Evolutionary conservation across 1,140 invertebrate species (phyloP), one percentile per base, ranked within the genome.

Genomic region (Drosophila aff.): DNA sequence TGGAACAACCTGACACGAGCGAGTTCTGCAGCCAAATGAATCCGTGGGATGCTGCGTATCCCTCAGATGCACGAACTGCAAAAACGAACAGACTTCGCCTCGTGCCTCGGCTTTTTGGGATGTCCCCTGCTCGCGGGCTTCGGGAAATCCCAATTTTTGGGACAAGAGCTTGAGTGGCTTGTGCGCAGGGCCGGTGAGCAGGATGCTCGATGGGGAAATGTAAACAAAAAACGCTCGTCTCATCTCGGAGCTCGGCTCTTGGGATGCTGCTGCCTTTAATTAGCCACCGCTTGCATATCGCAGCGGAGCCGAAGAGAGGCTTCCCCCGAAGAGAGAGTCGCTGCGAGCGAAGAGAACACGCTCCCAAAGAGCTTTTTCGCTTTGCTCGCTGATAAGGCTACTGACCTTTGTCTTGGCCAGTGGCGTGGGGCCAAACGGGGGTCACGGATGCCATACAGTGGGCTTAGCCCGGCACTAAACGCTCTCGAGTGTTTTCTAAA

Each of bases 11-110:
- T 80, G 82, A 92, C 82, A 80, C 91, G 82, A 91, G 83, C 85
- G 91, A 92, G 76, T 87, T 82, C 91, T 91, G 90, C 86, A 91
- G 76, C 85, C 79, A 82, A 92, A 92, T 92, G 90, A 92, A 92
- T 87, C 81, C 58, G 33, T 78, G 82, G 78, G 90, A 92, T 92
- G 90, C 85, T 92, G 90, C 75, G 80, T 71, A 77, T 63, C 68
- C 73, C 50, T 44, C 23, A 67, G 74, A 65, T 69, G 57, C 36
- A 57, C 55, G 46, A 62, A 16, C 36, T 23, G 31, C 53, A 47
- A 46, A 55, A 53, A 33, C 50, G 47, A 79, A 61, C 69, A 3
- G 50, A 13, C 15, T 18, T 65, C 44, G 18, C 21, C 15, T 28
- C 6, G 13, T 3, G 4, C 4, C 15, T 65, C 44, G 18, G 62